Conservation (phyloP, 2,888 invertebrate species). For the Drosophila quinaria region DNA sequence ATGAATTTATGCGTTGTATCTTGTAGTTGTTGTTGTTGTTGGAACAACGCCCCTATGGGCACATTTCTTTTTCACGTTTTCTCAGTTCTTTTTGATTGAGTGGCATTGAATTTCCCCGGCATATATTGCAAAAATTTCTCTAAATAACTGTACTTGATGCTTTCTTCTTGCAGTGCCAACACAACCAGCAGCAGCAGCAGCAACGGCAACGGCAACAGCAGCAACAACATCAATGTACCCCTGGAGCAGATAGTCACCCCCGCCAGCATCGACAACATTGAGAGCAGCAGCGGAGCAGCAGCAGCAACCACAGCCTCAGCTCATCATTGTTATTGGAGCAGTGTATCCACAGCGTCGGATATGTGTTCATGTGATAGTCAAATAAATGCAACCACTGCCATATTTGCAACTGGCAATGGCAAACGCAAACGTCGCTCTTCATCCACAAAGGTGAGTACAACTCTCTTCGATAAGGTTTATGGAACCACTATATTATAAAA, state of each 20-base stretch:
- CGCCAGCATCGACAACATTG: slow-evolving; percentile 35
- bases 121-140: slow-evolving; percentile 23
- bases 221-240: slow-evolving; percentile 37
- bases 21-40: slow-evolving; percentile 46
- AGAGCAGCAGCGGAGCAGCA: slow-evolving; percentile 39
- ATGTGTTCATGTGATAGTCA: slow-evolving; percentile 42
- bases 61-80: slow-evolving; percentile 7
- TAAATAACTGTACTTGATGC: slow-evolving; percentile 16
- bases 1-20: slow-evolving; percentile 71
- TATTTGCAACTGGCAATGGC: slow-evolving; percentile 21
- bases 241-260: slow-evolving; percentile 46
- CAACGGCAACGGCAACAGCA: slow-evolving; percentile 29
- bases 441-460: slow-evolving; percentile 41
- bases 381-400: slow-evolving; percentile 20
- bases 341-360: slow-evolving; percentile 31
- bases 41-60: slow-evolving; percentile 58
- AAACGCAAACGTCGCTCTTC: slow-evolving; percentile 47
- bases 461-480: slow-evolving; percentile 8
- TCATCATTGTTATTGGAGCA: slow-evolving; percentile 10
- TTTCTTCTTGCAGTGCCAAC: slow-evolving; percentile 49
- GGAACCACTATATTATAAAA: neutral
- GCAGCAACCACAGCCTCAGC: slow-evolving; percentile 22
- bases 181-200: slow-evolving; percentile 47
- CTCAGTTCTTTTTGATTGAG: slow-evolving; percentile 36
- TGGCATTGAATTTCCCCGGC: slow-evolving; percentile 43